Base-by-base conservation (phyloP, 2,888 invertebrate species). In the Nasonia oneida region DNA sequence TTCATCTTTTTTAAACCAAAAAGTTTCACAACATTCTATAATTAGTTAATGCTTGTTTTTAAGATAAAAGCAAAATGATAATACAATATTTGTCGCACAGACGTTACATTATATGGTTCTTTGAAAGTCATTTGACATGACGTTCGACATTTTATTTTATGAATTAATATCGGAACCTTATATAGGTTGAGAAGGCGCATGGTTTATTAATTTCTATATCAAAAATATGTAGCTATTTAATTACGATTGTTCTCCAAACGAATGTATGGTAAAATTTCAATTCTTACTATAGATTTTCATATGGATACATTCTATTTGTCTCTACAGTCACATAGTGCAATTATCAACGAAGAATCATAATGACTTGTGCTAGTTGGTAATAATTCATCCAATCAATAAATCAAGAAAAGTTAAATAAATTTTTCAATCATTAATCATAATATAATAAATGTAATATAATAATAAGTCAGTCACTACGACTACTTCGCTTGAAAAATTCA, bases 201-300 rank as follows among this genome's bases (percentile, higher is more conserved):
- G 78, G 86, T 80, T 87, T 83, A 81, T 87, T 86, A 53, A 87
- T 84, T 83, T 83, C 87, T 85, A 83, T 87, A 87, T 87, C 87
- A 87, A 87, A 87, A 87, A 87, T 87, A 87, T 81, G 71, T 83
- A 71, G 39, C 76, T 74, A 85, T 85, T 85, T 83, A 50, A 81
- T 83, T 83, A 87, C 67, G 87, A 87, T 83, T 83, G 83, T 83
- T 85, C 73, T 85, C 57, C 53, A 84, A 82, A 84, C 70, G 37
- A 84, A 74, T 84, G 50, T 74, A 79, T 33, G 71, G 70, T 84
- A 84, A 84, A 50, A 64, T 76, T 82, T 84, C 71, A 67, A 74
- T 81, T 83, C 39, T 81, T 79, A 78, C 57, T 84, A 53, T 79
- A 82, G 61, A 73, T 78, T 78, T 81, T 29, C 8, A 64, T 76